Percentiles rank a stretch among this genome's conserved stretches.
Conservation (phyloP, 2,888 invertebrate genomes). For the Lamproptera curius region DNA sequence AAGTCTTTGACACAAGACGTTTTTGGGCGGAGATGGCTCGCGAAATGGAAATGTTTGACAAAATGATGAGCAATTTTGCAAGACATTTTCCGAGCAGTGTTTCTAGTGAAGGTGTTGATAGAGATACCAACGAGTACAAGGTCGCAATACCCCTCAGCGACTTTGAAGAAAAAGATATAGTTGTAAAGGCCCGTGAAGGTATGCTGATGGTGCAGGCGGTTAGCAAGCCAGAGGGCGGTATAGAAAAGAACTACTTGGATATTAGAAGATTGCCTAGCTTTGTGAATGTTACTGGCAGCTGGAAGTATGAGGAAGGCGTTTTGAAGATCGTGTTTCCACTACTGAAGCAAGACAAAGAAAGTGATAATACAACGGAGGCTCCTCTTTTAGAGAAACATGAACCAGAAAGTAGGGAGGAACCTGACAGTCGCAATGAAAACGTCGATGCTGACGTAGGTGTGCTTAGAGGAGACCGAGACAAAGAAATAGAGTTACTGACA, state of each 20-base stretch:
- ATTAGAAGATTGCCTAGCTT: constrained; percentile 43
- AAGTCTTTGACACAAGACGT: constrained; percentile 47
- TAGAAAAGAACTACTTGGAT: constrained; percentile 42
- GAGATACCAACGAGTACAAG: constrained; percentile 48
- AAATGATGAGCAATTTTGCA: constrained; percentile 41
- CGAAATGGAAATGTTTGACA: constrained; percentile 46
- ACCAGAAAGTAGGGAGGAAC: constrained; percentile 45
- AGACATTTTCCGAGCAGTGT: constrained; percentile 39
- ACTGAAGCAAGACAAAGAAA: constrained; percentile 23
- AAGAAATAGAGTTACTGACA: constrained; percentile 35
- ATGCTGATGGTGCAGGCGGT: constrained; percentile 57
- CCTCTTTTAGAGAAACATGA: constrained; percentile 25
- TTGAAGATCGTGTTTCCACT: constrained; percentile 52
- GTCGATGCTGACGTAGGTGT: constrained; percentile 45
- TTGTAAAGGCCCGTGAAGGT: constrained; percentile 56
- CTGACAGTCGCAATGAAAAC: constrained; percentile 30
- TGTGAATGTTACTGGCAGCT: constrained; percentile 49
- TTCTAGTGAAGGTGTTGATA: constrained; percentile 34
- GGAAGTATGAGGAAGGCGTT: constrained; percentile 45
- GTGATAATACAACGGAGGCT: constrained; percentile 18
- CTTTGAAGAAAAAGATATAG: constrained; percentile 55
- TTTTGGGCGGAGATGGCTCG: constrained; percentile 49
- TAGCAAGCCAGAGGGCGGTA: constrained; percentile 31
- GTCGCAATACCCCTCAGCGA: constrained; percentile 45
- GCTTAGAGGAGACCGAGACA: constrained; percentile 30